Evolutionary conservation across 2,888 invertebrate species (phyloP).

Genomic region (Tachina fera): DNA sequence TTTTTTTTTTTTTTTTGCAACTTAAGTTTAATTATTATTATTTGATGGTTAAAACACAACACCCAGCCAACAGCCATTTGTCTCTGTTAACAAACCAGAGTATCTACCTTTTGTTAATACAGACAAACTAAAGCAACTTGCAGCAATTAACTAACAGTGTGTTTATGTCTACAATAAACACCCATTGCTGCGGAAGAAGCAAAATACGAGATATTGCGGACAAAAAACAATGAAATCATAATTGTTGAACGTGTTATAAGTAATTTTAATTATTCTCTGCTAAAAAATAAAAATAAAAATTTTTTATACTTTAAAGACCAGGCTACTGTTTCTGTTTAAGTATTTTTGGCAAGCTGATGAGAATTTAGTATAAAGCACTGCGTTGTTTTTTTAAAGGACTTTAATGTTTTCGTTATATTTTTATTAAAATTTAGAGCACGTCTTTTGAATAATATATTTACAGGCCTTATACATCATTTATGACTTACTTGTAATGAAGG

Average conservation of each 20-base stretch:
- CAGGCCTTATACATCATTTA: constrained; percentile 58
- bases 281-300: constrained; percentile 18
- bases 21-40: constrained; percentile 27
- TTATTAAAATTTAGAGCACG: constrained; percentile 64
- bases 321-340: constrained; percentile 25
- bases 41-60: constrained; percentile 1
- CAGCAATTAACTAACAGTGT: constrained; percentile 41
- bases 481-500: constrained; percentile 62
- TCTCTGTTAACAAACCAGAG: neutral
- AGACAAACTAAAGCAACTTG: constrained; percentile 40
- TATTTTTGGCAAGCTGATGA: constrained; percentile 4
- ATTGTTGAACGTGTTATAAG: constrained; percentile 64
- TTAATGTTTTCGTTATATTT: constrained; percentile 38
- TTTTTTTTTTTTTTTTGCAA: constrained; percentile 1
- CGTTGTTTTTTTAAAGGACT: constrained; percentile 47
- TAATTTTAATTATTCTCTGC: constrained; percentile 65
- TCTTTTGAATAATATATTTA: constrained; percentile 57
- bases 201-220: neutral
- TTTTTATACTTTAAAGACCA: constrained; percentile 1
- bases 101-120: neutral
- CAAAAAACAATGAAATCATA: constrained; percentile 55
- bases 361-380: constrained; percentile 35
- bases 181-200: constrained; percentile 15
- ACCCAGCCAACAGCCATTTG: neutral
- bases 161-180: constrained; percentile 57